phyloP scores from a whole-genome alignment of 1,140 invertebrate genomes.

The Heliconius hewitsoni region DNA sequence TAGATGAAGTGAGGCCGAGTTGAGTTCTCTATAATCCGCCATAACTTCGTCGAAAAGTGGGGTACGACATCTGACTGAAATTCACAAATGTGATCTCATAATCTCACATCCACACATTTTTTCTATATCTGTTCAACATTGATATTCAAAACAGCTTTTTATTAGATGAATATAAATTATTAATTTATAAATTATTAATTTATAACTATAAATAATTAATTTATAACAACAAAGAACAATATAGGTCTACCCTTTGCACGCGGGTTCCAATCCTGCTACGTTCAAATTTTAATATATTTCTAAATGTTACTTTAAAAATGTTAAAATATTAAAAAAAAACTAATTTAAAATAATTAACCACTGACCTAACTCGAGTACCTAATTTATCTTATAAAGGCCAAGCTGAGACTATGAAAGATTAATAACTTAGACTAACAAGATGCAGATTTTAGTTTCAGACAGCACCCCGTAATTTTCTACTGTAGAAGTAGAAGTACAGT shows the following conservation, averaged over 20 bases:
- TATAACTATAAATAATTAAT: no score
- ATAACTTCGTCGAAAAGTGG: no score
- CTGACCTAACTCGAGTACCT: neutral
- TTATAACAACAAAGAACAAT: no score
- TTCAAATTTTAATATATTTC: no score
- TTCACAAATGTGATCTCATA: neutral
- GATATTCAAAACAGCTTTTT: no score
- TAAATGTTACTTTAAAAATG: neutral
- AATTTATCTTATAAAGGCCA: slow-evolving; percentile 21
- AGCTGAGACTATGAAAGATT: slow-evolving; percentile 20
- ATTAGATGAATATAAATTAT: no score
- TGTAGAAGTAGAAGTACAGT: neutral
- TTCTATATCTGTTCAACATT: no score
- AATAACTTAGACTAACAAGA: slow-evolving; percentile 19
- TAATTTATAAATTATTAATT: no score
- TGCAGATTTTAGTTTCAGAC: slow-evolving; percentile 14
- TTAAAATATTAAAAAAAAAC: neutral
- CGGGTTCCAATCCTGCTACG: no score
- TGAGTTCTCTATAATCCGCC: no score
- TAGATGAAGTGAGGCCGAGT: no score
- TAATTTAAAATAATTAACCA: neutral
- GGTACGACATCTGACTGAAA: neutral
- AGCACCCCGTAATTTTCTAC: slow-evolving; percentile 5
- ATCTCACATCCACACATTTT: neutral
- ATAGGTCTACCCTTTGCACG: no score